A percentile compares a stretch with the other conserved stretches of the same genome.
Evolutionary conservation across 2,797 vertebrate genomes (phyloP).

Genomic region (Syngnathus acus): DNA sequence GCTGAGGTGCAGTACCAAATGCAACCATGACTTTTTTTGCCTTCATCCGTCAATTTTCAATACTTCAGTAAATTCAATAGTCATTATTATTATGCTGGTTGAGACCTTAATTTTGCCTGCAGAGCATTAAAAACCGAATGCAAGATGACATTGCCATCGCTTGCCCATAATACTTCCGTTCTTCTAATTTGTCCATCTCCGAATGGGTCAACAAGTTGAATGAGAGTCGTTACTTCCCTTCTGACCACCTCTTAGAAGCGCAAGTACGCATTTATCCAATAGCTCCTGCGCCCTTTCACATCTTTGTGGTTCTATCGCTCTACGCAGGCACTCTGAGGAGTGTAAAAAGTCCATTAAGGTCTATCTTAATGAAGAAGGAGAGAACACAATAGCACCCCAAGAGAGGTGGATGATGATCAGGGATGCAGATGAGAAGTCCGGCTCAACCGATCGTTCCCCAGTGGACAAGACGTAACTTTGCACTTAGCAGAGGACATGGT

Average conservation of each 20-base stretch:
- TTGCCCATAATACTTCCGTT: neutral
- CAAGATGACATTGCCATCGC: neutral
- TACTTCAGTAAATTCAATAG: too few relatives aligned
- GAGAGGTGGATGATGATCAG: slow-evolving; percentile 60
- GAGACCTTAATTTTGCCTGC: too few relatives aligned
- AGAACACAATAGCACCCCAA: slow-evolving; percentile 57
- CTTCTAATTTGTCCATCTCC: slow-evolving; percentile 26
- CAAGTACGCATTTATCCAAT: slow-evolving; percentile 38
- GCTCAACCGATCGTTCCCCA: slow-evolving; percentile 34
- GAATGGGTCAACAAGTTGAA: slow-evolving; percentile 39
- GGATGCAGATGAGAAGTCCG: slow-evolving; percentile 47
- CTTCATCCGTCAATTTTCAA: too few relatives aligned
- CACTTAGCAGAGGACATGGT: slow-evolving; percentile 29
- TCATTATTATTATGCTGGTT: too few relatives aligned
- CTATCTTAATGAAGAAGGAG: slow-evolving; percentile 67
- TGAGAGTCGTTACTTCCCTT: slow-evolving; percentile 26
- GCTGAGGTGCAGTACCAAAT: neutral
- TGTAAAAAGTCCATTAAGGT: slow-evolving; percentile 58
- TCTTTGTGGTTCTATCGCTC: slow-evolving; percentile 32
- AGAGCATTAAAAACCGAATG: neutral
- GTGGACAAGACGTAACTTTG: slow-evolving; percentile 34
- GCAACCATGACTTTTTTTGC: too few relatives aligned
- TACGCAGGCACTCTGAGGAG: slow-evolving; percentile 24
- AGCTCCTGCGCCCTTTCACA: slow-evolving; percentile 39
- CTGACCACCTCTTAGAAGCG: slow-evolving; percentile 26